Evolutionary conservation across 64 coral and sea anemone genomes (phyloP).

Genomic region (Catalaphyllia jardinei): DNA sequence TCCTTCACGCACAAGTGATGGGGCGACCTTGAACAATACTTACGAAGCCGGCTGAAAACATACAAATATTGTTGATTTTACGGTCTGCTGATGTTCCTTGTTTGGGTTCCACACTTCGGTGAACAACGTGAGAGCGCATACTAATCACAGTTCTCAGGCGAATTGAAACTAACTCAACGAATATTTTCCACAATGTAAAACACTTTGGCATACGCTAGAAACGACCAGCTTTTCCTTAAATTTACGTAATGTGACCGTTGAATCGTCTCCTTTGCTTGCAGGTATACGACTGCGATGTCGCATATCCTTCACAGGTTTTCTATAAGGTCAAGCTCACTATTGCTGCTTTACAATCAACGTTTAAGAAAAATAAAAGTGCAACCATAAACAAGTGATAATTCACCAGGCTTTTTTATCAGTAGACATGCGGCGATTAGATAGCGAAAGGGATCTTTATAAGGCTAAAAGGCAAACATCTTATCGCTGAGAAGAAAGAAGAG

Average conservation of each 20-base stretch:
- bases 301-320: not conserved
- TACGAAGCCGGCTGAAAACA: constrained; percentile 2
- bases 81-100: not conserved
- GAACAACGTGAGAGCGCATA: constrained; percentile 52
- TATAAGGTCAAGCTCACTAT: not conserved
- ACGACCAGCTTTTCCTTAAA: too few species aligned
- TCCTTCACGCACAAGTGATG: not conserved
- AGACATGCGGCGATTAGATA: not conserved
- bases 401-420: not conserved
- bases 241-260: too few species aligned
- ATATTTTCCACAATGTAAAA: not conserved
- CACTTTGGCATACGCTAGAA: not conserved
- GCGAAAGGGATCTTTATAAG: not conserved
- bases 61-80: constrained; percentile 43
- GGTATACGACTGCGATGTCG: not conserved
- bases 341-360: not conserved
- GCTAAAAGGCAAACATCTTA: too few species aligned
- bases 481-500: too few species aligned
- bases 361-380: constrained; percentile 1
- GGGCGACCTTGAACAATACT: constrained; percentile 13
- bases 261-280: too few species aligned
- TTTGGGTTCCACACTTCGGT: constrained; percentile 22
- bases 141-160: constrained; percentile 24
- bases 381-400: not conserved
- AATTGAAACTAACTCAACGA: not conserved